Conservation (phyloP, 2,113 vertebrate genomes). For the Protobothrops flavoviridis region DNA sequence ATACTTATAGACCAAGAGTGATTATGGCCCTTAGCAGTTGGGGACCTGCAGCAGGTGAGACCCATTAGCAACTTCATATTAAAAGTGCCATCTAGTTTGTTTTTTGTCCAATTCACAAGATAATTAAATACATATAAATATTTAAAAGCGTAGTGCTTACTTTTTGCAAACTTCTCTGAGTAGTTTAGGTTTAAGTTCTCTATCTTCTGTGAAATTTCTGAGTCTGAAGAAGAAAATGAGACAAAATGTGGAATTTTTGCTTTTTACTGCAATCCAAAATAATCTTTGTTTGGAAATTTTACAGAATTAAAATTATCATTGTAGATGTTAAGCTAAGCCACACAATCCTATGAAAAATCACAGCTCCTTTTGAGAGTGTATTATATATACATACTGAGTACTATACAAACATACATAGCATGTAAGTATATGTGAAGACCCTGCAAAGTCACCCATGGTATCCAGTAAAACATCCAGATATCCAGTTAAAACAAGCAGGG, state of each 20-base stretch:
- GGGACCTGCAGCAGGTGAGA: not conserved
- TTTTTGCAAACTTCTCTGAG: not conserved
- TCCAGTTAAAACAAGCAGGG: not conserved
- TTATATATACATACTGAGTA: not conserved
- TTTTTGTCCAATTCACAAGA: not conserved
- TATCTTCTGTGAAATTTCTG: not conserved
- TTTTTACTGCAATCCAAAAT: not conserved
- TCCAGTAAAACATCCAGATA: not conserved
- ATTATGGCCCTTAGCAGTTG: not conserved
- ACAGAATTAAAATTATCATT: not conserved
- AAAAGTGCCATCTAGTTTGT: not conserved
- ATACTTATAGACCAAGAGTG: not conserved
- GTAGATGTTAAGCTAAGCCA: not conserved
- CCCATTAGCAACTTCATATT: not conserved
- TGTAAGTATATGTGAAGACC: not conserved
- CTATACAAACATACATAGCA: not conserved
- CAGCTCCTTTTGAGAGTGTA: not conserved
- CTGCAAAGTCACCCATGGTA: not conserved
- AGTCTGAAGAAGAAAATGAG: not conserved
- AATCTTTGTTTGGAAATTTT: not conserved
- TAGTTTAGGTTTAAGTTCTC: not conserved
- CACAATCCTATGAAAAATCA: not conserved
- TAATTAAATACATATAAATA: not conserved
- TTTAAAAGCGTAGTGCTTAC: not conserved
- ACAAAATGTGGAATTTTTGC: not conserved